Base-by-base conservation (phyloP, 2,797 vertebrate species). In the Gymnoscopelus microlampas region DNA sequence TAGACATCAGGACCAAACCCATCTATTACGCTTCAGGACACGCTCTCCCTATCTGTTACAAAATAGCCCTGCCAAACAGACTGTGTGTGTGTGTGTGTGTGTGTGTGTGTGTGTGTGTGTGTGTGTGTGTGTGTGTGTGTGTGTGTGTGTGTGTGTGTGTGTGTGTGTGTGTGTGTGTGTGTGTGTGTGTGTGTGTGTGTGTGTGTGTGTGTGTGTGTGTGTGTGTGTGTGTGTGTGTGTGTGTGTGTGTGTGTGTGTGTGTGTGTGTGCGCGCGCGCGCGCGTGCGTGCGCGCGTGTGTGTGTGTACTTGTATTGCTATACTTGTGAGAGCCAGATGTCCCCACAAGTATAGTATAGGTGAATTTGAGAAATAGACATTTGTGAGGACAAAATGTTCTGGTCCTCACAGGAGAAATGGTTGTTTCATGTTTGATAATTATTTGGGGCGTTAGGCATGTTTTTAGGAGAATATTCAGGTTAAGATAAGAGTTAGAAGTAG, bases 1-100 rank as follows among this genome's bases (percentile, higher is more conserved):
- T 61, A 64, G 1, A 70, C 48, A 74, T 39, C 55, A 49, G 60
- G 26, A 60, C 23, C 11, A 24, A 55, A 60, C 57, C 50, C 0
- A 4, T 12, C 15, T n/a, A 50, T 26, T 47, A 32, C 56, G 60
- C 19, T 47, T 53, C 51, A 57, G 5, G 69, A 53, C 26, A 55
- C 1, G 39, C 35, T 53, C 53, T 5, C n/a, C 49, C 14, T 56
- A 26, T 9, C 24, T 26, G 54, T 12, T 55, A 55, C 14, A 24
- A 55, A 24, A 55, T 23, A 55, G 19, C 53, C 53, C 29, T 3
- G 32, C 14, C 12, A 3, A 9, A 11, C 11, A n/a, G 3, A 15
- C 23, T 56, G 10, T 56, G 8, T 29, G 9, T 56, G 23, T 56
- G 54, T 56, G 54, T 29, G 24, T 55, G 19, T 26, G 23, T 55